phyloP scores from a whole-genome alignment of 2,888 invertebrate genomes.

The Cecidostiba fungosa region DNA sequence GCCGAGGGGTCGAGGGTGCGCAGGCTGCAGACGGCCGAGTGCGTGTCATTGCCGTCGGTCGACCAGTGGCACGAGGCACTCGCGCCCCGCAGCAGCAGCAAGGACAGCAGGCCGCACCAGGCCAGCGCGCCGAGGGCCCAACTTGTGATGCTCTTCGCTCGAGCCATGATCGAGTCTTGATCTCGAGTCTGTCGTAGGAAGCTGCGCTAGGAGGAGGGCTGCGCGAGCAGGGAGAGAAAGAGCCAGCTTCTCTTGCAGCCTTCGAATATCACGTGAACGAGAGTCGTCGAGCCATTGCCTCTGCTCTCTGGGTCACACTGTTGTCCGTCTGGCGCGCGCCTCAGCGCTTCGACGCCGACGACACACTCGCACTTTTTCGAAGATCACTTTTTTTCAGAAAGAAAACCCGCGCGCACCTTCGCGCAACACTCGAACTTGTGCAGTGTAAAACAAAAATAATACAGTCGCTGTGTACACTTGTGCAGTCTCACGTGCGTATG shows the following conservation, averaged over 20 bases:
- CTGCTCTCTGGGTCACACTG: constrained; percentile 31
- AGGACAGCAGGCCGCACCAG: constrained; percentile 50
- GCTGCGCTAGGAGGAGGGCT: neutral
- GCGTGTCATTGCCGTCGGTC: constrained; percentile 83
- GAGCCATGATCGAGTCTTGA: neutral
- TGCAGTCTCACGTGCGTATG: neutral
- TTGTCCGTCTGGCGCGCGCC: constrained; percentile 18
- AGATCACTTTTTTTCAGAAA: neutral
- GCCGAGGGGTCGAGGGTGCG: constrained; percentile 80
- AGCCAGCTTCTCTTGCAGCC: constrained; percentile 42
- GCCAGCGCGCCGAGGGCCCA: constrained; percentile 51
- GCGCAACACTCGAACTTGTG: neutral
- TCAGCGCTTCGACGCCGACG: neutral
- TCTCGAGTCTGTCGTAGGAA: neutral
- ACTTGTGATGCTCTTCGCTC: neutral
- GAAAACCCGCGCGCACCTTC: neutral
- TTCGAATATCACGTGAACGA: constrained; percentile 53
- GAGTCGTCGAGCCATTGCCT: constrained; percentile 52
- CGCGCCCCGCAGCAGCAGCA: constrained; percentile 77
- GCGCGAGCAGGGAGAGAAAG: constrained; percentile 20
- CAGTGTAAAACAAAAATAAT: too few species aligned
- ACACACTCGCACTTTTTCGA: constrained; percentile 22
- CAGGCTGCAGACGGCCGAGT: constrained; percentile 82
- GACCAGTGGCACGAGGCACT: constrained; percentile 81
- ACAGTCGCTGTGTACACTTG: neutral